Base-by-base conservation (phyloP, 2,888 invertebrate genomes). In the Cryptus armator region DNA sequence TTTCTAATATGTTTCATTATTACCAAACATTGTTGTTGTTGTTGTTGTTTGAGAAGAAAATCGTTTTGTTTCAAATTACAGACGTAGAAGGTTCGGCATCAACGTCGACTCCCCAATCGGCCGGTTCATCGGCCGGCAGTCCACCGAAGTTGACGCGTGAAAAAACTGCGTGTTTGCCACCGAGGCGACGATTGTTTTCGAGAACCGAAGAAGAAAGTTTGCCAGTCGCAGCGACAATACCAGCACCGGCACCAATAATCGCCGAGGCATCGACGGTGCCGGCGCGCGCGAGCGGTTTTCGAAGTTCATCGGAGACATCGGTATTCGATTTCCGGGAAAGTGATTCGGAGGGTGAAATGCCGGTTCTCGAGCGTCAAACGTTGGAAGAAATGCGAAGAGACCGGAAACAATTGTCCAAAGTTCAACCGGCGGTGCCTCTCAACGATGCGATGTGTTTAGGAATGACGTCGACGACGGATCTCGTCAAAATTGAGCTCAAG, bases 271-370 rank as follows among this genome's bases (percentile, higher is more conserved):
- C 84, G 10, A 90, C 90, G 19, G 92, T 93, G 1, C 94, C 94
- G 0, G 92, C 92, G 0, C 91, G 95, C 59, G 94, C 94, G 70
- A 94, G 95, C 19, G 95, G 95, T 2, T 92, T 95, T 80, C 92
- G 95, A 62, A 95, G 95, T 89, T 95, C 95, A 7, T 95, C 95
- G n/a, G 95, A 96, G 91, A 95, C 95, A 2, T 96, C 95, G 29
- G 95, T 96, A 56, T 96, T 96, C 91, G 96, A 96, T 92, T 96
- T 96, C 90, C 94, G 95, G 14, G 96, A 96, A 87, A 95, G 95
- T 75, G 96, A 96, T 88, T 95, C 96, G 19, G 96, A 97, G 92
- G 94, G 95, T 51, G 95, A 96, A 89, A 95, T 95, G 94, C 95
- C 95, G 12, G 95, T 94, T 6, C 90, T 96, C 32, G 96, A 96